These are phyloP conservation scores for Archips crataeganus DNA, from an alignment of 2,888 invertebrate species.

Conservation along the genomic window DNA sequence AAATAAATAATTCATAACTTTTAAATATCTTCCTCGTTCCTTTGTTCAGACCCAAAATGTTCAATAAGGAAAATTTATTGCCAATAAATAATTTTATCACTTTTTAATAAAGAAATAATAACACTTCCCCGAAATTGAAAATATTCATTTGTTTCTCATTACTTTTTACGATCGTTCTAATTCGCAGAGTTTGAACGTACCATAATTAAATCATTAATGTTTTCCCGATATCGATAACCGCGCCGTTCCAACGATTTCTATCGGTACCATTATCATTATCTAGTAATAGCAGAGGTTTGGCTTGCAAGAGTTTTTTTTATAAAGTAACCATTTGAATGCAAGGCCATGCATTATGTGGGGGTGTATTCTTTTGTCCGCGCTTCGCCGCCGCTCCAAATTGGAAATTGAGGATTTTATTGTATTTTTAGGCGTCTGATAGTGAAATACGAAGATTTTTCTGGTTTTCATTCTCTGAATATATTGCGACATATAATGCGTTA, in stretches of 20 bases:
- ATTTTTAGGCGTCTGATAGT: constrained; percentile 4
- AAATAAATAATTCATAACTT: not conserved
- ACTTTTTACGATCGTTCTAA: not conserved
- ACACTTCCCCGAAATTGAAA: not conserved
- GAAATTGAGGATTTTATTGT: constrained; percentile 7
- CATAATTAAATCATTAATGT: constrained; percentile 34
- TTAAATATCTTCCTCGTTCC: not conserved
- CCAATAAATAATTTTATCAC: not conserved
- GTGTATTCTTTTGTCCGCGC: not conserved
- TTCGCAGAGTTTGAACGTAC: not conserved
- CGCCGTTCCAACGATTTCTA: constrained; percentile 22
- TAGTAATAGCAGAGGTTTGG: not conserved
- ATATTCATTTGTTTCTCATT: constrained; percentile 23
- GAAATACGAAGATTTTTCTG: constrained; percentile 1
- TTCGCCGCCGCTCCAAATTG: constrained; percentile 9
- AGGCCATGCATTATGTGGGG: constrained; percentile 1
- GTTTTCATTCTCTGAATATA: no score
- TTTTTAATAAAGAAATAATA: not conserved
- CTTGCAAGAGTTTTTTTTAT: not conserved
- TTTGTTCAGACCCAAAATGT: not conserved
- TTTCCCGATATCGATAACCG: constrained; percentile 33
- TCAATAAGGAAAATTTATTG: not conserved
- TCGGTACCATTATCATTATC: constrained; percentile 27
- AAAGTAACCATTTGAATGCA: constrained; percentile 7
- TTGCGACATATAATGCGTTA: no score